phyloP scores from a whole-genome alignment of 2,113 vertebrate species.

The Rhinichthys klamathensis region DNA sequence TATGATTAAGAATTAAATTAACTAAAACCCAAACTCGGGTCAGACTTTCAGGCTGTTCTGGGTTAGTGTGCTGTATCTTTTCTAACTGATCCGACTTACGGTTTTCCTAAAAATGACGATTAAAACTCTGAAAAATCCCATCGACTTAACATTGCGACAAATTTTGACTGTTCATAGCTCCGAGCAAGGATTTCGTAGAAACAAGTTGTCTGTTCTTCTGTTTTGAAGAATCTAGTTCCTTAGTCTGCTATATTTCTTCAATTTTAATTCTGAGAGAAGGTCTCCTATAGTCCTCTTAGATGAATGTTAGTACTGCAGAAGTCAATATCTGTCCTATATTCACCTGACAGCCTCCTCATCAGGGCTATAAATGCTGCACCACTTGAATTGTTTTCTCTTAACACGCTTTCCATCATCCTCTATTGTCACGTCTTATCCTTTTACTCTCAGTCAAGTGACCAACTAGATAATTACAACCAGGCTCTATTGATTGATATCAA shows the following conservation, averaged over 20 bases:
- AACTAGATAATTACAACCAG: slow-evolving; percentile 42
- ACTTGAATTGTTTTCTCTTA: slow-evolving; percentile 41
- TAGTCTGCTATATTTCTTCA: too few species aligned
- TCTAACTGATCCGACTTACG: too few species aligned
- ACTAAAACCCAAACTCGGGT: too few species aligned
- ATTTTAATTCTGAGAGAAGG: neutral
- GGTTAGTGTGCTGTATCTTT: too few species aligned
- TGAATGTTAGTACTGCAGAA: slow-evolving; percentile 1
- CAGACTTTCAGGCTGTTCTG: too few species aligned
- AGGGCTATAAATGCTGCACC: slow-evolving; percentile 33
- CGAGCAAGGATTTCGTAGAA: too few species aligned
- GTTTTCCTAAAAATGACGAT: too few species aligned
- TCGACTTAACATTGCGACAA: too few species aligned
- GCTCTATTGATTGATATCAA: slow-evolving; percentile 37
- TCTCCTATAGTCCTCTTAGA: neutral
- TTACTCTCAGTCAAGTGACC: slow-evolving; percentile 44
- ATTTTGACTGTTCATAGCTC: too few species aligned
- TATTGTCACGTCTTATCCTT: slow-evolving; percentile 43
- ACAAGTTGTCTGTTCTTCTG: too few species aligned
- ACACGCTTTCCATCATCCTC: slow-evolving; percentile 47
- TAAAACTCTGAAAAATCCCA: too few species aligned
- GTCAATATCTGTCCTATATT: slow-evolving; percentile 31
- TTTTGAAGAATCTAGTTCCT: too few species aligned
- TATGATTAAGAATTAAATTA: neutral
- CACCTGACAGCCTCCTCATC: slow-evolving; percentile 23